Conservation (phyloP, 1,140 invertebrate species). For the Idris sp. region DNA sequence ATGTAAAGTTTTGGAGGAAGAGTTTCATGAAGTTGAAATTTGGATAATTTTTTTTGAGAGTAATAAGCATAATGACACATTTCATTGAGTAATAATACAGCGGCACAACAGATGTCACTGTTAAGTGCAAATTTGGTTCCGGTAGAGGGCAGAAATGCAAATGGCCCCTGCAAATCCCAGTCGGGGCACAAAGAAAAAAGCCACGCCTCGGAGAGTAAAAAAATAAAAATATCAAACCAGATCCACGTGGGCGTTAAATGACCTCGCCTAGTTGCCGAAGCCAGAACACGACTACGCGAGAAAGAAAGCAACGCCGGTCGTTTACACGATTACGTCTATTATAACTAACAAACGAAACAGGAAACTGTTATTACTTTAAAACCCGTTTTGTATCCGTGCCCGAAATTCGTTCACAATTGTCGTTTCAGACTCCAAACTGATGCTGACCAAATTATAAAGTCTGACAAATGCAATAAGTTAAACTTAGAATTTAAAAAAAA, state of each 20-base stretch:
- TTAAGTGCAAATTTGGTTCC: conserved; percentile 16
- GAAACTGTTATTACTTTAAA: conserved; percentile 52
- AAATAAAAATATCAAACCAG: conserved; percentile 67
- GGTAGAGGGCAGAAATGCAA: conserved; percentile 24
- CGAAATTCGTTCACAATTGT: conserved; percentile 30
- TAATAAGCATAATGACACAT: too few relatives aligned
- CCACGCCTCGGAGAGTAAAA: conserved; percentile 19
- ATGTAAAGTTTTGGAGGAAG: too few relatives aligned
- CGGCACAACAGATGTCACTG: too few relatives aligned
- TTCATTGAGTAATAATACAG: too few relatives aligned
- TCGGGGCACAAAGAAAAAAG: conserved; percentile 39
- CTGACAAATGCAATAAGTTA: too few relatives aligned
- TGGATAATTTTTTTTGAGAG: too few relatives aligned
- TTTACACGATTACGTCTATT: conserved; percentile 51
- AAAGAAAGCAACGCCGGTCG: too few relatives aligned
- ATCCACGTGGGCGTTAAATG: conserved; percentile 53
- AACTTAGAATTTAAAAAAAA: too few relatives aligned
- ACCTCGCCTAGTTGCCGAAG: conserved; percentile 57
- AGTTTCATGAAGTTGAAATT: too few relatives aligned
- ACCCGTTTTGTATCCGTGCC: conserved; percentile 23
- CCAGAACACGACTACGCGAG: conserved; percentile 21
- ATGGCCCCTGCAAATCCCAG: conserved; percentile 28
- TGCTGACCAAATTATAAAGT: conserved; percentile 16
- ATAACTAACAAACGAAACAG: conserved; percentile 45
- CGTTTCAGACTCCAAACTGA: too few relatives aligned